Percentiles rank a stretch among this genome's conserved stretches.
Conservation (phyloP, 2,113 vertebrate species). For the Bagarius yarrelli region DNA sequence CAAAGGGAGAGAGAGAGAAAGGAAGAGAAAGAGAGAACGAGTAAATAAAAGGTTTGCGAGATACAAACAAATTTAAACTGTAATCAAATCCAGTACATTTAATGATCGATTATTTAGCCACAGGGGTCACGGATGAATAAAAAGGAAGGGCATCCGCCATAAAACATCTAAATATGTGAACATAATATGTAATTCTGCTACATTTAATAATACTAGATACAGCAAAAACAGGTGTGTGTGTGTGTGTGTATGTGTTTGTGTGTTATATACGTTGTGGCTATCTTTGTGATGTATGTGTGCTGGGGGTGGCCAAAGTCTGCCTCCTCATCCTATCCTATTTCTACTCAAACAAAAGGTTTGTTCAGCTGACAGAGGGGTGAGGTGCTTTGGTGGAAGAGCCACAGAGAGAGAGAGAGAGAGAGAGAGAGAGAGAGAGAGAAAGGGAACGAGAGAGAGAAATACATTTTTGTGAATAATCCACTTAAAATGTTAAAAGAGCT, state of each 20-base stretch:
- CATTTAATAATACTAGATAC: too few relatives aligned
- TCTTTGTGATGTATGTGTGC: slow-evolving; percentile 12
- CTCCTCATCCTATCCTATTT: slow-evolving; percentile 45
- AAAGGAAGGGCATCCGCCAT: too few relatives aligned
- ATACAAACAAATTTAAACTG: background rate
- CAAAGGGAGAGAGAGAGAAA: background rate
- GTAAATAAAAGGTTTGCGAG: background rate
- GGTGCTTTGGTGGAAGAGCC: slow-evolving; percentile 21
- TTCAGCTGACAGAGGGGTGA: slow-evolving; percentile 40
- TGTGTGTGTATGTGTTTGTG: slow-evolving; percentile 6
- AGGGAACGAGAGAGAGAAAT: slow-evolving; percentile 18
- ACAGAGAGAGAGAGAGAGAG: slow-evolving; percentile 11
- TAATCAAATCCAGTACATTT: background rate
- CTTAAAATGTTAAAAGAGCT: slow-evolving; percentile 46
- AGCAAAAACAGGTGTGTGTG: background rate
- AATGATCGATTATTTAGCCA: background rate
- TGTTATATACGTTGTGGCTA: background rate
- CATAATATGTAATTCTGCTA: too few relatives aligned
- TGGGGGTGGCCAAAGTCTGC: slow-evolving; percentile 22
- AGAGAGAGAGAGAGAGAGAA: slow-evolving; percentile 30
- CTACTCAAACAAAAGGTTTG: slow-evolving; percentile 47
- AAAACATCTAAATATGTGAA: too few relatives aligned
- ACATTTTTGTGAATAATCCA: background rate
- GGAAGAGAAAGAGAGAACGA: background rate
- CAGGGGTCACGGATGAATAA: too few relatives aligned